Evolutionary conservation across 2,888 invertebrate species (phyloP).

Genomic region (Syrista parreyssii): DNA sequence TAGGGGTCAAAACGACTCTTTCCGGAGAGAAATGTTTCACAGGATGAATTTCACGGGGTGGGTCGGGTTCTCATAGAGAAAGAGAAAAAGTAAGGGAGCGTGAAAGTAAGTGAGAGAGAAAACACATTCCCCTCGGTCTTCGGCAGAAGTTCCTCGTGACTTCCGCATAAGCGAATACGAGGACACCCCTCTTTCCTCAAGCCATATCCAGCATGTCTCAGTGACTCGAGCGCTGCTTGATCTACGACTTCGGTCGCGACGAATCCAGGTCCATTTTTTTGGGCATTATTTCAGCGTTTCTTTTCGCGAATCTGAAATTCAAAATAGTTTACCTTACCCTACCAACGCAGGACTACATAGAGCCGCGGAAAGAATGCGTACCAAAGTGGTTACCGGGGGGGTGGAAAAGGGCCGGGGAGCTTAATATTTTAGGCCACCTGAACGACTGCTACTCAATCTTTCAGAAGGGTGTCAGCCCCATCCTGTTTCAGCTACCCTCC

Average conservation of each 20-base stretch:
- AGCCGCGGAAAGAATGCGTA: slow-evolving; percentile 5
- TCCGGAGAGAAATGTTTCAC: too few species aligned
- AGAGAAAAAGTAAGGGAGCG: background rate
- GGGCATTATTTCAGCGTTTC: slow-evolving; percentile 33
- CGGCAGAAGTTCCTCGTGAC: background rate
- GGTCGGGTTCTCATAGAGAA: too few species aligned
- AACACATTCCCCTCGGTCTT: background rate
- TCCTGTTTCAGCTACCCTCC: slow-evolving; percentile 7
- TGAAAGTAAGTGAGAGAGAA: slow-evolving; percentile 5
- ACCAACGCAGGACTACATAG: slow-evolving; percentile 12
- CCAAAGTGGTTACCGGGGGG: slow-evolving; percentile 11
- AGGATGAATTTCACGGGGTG: too few species aligned
- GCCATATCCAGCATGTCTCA: too few species aligned
- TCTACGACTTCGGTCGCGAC: background rate
- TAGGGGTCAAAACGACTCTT: too few species aligned
- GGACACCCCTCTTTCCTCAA: too few species aligned
- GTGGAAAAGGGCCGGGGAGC: slow-evolving; percentile 21
- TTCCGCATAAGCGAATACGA: too few species aligned
- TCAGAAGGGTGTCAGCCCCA: slow-evolving; percentile 24
- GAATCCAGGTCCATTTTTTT: slow-evolving; percentile 2
- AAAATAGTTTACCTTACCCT: slow-evolving; percentile 49
- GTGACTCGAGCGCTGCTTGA: slow-evolving; percentile 5
- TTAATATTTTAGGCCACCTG: slow-evolving; percentile 42
- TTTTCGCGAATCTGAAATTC: slow-evolving; percentile 51
- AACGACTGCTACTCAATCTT: slow-evolving; percentile 28